phyloP scores from a whole-genome alignment of 64 coral and sea anemone genomes.

The Platygyra sinensis region DNA sequence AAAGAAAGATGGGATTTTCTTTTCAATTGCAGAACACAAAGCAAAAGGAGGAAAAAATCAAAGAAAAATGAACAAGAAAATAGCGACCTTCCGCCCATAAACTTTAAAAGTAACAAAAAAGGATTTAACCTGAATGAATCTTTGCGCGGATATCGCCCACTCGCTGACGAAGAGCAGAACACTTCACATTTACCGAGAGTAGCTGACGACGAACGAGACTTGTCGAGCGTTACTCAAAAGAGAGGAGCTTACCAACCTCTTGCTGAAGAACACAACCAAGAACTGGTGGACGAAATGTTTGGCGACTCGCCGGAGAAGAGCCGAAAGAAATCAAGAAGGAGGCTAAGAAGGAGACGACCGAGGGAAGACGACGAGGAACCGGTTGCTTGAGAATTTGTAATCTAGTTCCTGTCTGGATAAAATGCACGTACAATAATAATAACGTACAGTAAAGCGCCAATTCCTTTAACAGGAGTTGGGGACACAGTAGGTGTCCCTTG shows the following conservation, averaged over 20 bases:
- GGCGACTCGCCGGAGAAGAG: conserved; percentile 30
- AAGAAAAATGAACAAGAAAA: background rate
- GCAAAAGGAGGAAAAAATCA: conserved; percentile 25
- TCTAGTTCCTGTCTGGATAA: background rate
- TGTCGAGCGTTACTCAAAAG: background rate
- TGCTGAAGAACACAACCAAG: background rate
- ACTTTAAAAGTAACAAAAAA: conserved; percentile 24
- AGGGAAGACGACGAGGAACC: background rate
- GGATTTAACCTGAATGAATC: conserved; percentile 11
- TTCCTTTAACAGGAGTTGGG: too few relatives aligned
- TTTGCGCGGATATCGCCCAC: background rate
- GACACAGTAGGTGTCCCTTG: too few relatives aligned
- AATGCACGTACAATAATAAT: too few relatives aligned
- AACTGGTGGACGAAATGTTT: conserved; percentile 57
- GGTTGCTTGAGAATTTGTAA: background rate
- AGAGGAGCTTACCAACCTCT: conserved; percentile 8
- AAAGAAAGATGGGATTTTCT: background rate
- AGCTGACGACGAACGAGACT: background rate
- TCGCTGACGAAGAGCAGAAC: background rate
- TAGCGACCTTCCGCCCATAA: conserved; percentile 31
- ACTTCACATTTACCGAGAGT: background rate
- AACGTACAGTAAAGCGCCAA: too few relatives aligned
- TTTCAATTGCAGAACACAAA: conserved; percentile 1
- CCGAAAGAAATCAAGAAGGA: conserved; percentile 32
- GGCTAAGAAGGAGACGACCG: background rate